Conservation (phyloP, 35 echinoderm and acorn worm species). For the Apostichopus japonicus region DNA sequence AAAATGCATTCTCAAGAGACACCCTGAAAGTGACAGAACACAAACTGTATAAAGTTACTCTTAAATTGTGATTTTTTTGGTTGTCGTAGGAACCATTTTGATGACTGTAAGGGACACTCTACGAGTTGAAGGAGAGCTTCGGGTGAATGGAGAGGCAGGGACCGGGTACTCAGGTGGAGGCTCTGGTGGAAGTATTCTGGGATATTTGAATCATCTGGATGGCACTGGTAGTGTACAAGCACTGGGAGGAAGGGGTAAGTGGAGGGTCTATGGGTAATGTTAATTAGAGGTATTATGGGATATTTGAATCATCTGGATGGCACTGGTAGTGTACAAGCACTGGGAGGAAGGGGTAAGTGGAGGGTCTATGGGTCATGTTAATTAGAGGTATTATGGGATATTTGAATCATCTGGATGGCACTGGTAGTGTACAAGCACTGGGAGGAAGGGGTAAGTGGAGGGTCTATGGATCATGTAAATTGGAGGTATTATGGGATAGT, state of each 20-base stretch:
- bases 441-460: slow-evolving; percentile 64
- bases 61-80: too few species aligned
- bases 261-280: background rate
- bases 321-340: background rate
- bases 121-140: slow-evolving; percentile 82
- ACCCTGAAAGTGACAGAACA: too few species aligned
- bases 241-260: slow-evolving; percentile 78
- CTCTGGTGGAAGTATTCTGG: slow-evolving; percentile 80
- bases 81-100: slow-evolving; percentile 59
- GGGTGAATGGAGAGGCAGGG: slow-evolving; percentile 80
- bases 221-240: slow-evolving; percentile 74
- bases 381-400: background rate
- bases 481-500: background rate
- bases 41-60: too few species aligned
- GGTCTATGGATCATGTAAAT: background rate
- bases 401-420: background rate
- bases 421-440: background rate
- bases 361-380: too few species aligned
- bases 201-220: slow-evolving; percentile 77
- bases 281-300: background rate
- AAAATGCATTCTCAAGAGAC: too few species aligned
- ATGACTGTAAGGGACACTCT: slow-evolving; percentile 67
- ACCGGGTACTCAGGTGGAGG: slow-evolving; percentile 48
- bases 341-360: too few species aligned
- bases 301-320: background rate